Evolutionary conservation across 2,113 vertebrate species (phyloP).

Genomic region (Malurus alboscapulatus): DNA sequence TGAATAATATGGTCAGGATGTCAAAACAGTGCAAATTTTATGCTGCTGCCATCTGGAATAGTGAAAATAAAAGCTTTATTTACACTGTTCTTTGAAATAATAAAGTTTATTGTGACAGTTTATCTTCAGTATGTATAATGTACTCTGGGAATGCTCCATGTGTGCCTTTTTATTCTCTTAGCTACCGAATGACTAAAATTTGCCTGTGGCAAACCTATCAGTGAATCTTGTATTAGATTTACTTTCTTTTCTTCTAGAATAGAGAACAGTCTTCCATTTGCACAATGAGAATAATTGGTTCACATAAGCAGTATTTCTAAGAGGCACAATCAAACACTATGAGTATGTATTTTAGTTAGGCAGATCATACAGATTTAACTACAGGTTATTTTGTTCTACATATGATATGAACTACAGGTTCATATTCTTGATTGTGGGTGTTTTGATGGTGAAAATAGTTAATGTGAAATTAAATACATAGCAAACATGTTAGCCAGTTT

Average conservation of each 20-base stretch:
- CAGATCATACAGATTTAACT: not conserved
- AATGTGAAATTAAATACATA: not conserved
- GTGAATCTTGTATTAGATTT: not conserved
- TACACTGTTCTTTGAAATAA: constrained; percentile 67
- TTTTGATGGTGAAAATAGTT: not conserved
- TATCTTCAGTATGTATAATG: constrained; percentile 33
- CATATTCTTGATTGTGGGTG: not conserved
- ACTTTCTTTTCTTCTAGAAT: not conserved
- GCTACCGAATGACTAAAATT: constrained; percentile 30
- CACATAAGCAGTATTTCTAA: not conserved
- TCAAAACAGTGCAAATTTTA: constrained; percentile 69
- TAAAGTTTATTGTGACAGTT: constrained; percentile 38
- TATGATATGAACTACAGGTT: not conserved
- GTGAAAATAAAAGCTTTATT: constrained; percentile 71
- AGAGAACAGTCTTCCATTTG: not conserved
- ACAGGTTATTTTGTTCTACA: not conserved
- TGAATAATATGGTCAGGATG: constrained; percentile 61
- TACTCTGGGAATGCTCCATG: constrained; percentile 31
- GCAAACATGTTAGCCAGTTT: not conserved
- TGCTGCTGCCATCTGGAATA: constrained; percentile 64
- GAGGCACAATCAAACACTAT: not conserved
- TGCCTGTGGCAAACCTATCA: constrained; percentile 32
- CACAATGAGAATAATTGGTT: not conserved
- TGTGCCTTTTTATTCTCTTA: constrained; percentile 49
- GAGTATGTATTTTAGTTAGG: not conserved